Percentiles rank a stretch among this genome's conserved stretches.
Conservation (phyloP, 2,888 invertebrate species). For the Odontothrips loti region DNA sequence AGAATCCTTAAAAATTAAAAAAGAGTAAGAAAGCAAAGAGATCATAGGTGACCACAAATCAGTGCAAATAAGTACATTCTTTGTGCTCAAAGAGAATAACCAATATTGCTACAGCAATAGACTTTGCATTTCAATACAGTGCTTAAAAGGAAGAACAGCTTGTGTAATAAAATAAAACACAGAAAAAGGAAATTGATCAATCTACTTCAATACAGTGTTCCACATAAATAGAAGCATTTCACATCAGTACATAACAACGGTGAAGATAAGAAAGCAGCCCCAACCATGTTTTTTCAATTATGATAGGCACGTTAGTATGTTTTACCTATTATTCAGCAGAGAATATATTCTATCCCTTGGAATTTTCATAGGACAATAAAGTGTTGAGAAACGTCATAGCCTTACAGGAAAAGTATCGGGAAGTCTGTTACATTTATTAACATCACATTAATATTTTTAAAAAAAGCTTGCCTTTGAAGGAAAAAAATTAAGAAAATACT, state of each 20-base stretch:
- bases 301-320: neutral
- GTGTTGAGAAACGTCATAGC: neutral
- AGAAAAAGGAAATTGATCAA: neutral
- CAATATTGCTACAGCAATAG: neutral
- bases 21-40: neutral
- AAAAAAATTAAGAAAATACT: neutral
- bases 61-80: neutral
- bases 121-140: too few relatives aligned
- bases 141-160: neutral
- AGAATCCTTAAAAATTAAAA: neutral
- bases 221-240: neutral
- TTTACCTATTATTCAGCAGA: neutral
- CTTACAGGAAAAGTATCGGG: conserved; percentile 1
- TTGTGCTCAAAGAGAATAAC: neutral
- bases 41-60: neutral
- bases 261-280: neutral
- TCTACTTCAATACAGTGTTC: neutral
- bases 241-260: neutral
- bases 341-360: neutral
- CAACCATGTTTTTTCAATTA: neutral
- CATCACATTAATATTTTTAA: neutral
- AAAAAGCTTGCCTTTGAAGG: neutral
- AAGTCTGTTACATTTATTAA: neutral
- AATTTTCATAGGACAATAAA: neutral
- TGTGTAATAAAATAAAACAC: neutral